These are phyloP conservation scores for Catagonus wagneri DNA, from an alignment of 2,113 vertebrate genomes.

Conservation along the genomic window DNA sequence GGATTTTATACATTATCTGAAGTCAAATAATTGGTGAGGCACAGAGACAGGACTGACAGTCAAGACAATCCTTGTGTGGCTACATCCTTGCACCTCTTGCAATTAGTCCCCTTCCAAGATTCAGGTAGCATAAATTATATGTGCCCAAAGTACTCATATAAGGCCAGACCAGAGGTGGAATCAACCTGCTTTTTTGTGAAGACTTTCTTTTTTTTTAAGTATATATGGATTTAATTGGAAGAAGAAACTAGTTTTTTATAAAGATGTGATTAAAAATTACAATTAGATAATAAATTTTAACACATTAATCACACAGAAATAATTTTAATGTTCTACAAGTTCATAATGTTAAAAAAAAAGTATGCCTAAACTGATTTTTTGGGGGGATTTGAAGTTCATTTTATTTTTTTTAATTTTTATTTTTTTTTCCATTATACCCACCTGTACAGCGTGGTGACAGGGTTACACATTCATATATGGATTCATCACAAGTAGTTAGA, in stretches of 20 bases:
- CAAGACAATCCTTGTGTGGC: accelerated
- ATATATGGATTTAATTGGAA: constrained; percentile 41
- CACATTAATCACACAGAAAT: constrained; percentile 8
- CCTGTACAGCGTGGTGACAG: too few species aligned
- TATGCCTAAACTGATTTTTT: background rate
- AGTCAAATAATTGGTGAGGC: background rate
- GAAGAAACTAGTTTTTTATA: background rate
- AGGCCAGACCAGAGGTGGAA: background rate
- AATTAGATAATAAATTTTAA: background rate
- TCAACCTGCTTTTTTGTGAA: background rate
- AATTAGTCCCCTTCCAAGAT: background rate
- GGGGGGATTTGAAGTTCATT: too few species aligned
- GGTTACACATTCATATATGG: too few species aligned
- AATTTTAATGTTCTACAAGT: background rate
- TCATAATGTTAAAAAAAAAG: background rate
- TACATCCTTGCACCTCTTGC: background rate
- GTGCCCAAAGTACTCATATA: too few species aligned
- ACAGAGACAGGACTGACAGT: background rate
- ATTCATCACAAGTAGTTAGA: too few species aligned
- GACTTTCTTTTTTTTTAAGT: too few species aligned
- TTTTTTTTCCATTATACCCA: too few species aligned
- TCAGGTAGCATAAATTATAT: background rate
- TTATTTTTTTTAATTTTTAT: too few species aligned
- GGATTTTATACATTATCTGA: background rate
- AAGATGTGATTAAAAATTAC: constrained; percentile 26